These are phyloP conservation scores for Microcebus jonahi DNA, from an alignment of 2,113 vertebrate genomes.

Conservation along the genomic window DNA sequence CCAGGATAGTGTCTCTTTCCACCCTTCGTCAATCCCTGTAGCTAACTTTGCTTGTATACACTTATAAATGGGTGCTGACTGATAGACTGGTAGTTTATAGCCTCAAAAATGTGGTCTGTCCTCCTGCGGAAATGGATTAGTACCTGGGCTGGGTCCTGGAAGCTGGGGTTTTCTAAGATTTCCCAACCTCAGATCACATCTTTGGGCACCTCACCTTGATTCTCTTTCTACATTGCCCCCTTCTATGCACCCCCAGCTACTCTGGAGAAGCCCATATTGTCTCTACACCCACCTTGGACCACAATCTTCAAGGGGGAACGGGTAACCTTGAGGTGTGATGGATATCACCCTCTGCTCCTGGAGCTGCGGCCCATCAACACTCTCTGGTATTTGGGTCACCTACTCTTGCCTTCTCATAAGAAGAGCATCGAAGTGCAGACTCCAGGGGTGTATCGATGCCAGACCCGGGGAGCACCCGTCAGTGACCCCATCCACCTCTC, in stretches of 20 bases:
- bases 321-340: constrained; percentile 70
- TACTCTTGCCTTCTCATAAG: constrained; percentile 71
- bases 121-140: background rate
- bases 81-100: background rate
- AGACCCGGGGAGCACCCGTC: constrained; percentile 73
- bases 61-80: background rate
- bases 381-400: constrained; percentile 79
- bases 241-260: constrained; percentile 1
- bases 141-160: background rate
- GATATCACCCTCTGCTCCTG: constrained; percentile 71
- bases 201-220: background rate
- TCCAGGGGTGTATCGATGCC: constrained; percentile 75
- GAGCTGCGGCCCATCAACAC: constrained; percentile 71
- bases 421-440: constrained; percentile 75
- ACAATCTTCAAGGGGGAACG: constrained; percentile 80
- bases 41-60: background rate
- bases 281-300: constrained; percentile 78
- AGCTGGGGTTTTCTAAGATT: background rate
- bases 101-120: background rate
- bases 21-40: background rate
- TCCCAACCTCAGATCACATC: background rate
- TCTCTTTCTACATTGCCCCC: background rate
- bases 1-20: background rate
- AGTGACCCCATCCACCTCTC: constrained; percentile 78
- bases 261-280: constrained; percentile 72